A percentile compares a stretch with the other conserved stretches of the same genome.
These are phyloP conservation scores for Megamerina dolium DNA, from an alignment of 2,888 invertebrate species.

Conservation along the genomic window DNA sequence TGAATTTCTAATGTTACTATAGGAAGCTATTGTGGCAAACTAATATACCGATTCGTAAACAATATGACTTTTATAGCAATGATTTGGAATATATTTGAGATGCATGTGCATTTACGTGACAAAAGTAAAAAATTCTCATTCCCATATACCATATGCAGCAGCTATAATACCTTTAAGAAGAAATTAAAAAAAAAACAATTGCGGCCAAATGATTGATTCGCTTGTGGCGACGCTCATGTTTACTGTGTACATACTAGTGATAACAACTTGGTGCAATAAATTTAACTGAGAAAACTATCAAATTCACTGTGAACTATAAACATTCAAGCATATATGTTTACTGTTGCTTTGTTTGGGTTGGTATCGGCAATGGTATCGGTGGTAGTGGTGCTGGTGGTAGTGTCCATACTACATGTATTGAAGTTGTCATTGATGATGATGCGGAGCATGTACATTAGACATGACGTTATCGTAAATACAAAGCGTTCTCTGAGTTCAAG, in stretches of 20 bases:
- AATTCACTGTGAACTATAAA: too few species aligned
- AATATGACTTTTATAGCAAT: conserved; percentile 41
- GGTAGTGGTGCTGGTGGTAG: neutral
- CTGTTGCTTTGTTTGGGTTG: too few species aligned
- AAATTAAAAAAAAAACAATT: too few species aligned
- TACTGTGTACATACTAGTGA: too few species aligned
- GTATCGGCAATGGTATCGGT: neutral
- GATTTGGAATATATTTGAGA: conserved; percentile 20
- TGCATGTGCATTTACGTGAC: conserved; percentile 37
- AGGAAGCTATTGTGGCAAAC: conserved; percentile 34
- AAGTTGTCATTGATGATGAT: too few species aligned
- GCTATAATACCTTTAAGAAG: too few species aligned
- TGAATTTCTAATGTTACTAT: conserved; percentile 24
- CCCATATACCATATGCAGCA: too few species aligned
- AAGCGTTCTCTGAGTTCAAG: neutral
- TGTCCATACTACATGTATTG: neutral
- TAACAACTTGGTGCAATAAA: too few species aligned
- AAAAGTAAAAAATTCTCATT: conserved; percentile 27
- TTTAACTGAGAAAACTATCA: too few species aligned
- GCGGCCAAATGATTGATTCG: too few species aligned
- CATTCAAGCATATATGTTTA: too few species aligned
- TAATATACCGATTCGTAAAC: conserved; percentile 31
- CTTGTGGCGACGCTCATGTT: too few species aligned
- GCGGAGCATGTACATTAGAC: conserved; percentile 7
- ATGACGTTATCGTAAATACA: neutral